Evolutionary conservation across 2,888 invertebrate species (phyloP).

Genomic region (Drosophila parthenogenetica): DNA sequence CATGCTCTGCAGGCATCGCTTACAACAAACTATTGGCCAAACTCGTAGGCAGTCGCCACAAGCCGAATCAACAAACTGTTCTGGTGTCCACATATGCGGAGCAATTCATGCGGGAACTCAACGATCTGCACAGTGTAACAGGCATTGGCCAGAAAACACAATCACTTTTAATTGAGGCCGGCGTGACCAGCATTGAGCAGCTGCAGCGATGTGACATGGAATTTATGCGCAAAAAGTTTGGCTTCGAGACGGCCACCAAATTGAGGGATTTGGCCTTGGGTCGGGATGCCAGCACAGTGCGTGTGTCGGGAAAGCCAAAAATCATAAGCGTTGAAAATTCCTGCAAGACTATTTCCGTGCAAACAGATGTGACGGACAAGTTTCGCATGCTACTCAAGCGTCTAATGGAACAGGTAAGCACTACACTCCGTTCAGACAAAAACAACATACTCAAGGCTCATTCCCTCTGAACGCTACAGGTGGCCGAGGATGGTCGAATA

Average conservation of each 20-base stretch:
- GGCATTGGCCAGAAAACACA: slow-evolving; percentile 91
- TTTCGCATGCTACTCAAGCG: slow-evolving; percentile 89
- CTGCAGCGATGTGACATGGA: slow-evolving; percentile 88
- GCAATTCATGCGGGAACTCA: slow-evolving; percentile 88
- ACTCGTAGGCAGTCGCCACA: slow-evolving; percentile 89
- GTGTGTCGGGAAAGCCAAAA: slow-evolving; percentile 91
- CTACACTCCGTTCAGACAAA: rapidly evolving
- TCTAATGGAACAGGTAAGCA: slow-evolving; percentile 88
- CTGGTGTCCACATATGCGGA: slow-evolving; percentile 89
- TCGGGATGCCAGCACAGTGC: slow-evolving; percentile 90
- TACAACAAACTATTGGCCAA: slow-evolving; percentile 94
- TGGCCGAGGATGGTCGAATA: slow-evolving; percentile 91
- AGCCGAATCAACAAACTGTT: slow-evolving; percentile 93
- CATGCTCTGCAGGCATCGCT: slow-evolving; percentile 93
- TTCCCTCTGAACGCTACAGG: slow-evolving; percentile 46
- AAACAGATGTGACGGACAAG: slow-evolving; percentile 90
- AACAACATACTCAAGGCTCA: too few species aligned
- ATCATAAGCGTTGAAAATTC: slow-evolving; percentile 93
- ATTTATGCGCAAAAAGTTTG: slow-evolving; percentile 88
- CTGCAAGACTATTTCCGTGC: slow-evolving; percentile 90
- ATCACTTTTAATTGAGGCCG: slow-evolving; percentile 88
- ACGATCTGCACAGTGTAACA: slow-evolving; percentile 88
- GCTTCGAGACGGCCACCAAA: slow-evolving; percentile 89
- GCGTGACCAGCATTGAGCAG: slow-evolving; percentile 89
- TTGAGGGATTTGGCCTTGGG: slow-evolving; percentile 90